Conservation (phyloP, 2,113 vertebrate genomes). For the Micronycteris hirsuta region DNA sequence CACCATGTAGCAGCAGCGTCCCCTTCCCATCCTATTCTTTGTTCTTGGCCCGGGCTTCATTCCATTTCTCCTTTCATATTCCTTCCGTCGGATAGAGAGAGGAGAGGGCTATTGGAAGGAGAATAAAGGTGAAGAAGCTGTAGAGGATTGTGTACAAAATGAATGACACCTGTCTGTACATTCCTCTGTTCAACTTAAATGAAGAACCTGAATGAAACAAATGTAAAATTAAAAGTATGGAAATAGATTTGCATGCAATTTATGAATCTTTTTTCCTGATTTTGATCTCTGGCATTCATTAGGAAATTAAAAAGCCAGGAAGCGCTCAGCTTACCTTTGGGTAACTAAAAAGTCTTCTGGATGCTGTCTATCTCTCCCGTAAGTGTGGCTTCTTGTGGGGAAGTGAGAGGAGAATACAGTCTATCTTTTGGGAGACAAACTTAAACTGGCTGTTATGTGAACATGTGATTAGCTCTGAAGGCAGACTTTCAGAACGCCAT, state of each 20-base stretch:
- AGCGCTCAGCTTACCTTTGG: not conserved
- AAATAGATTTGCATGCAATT: conserved; percentile 2
- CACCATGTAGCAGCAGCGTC: rapidly evolving
- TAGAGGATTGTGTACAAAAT: not conserved
- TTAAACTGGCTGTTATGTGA: not conserved
- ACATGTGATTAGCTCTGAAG: conserved; percentile 11
- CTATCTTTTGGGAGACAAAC: not conserved
- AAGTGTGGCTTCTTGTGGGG: not conserved
- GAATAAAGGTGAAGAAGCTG: not conserved
- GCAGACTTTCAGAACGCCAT: not conserved
- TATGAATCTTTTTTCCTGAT: not conserved
- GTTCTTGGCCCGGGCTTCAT: not conserved
- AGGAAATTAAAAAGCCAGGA: conserved; percentile 10
- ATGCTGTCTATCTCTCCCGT: not conserved
- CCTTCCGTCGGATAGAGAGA: not conserved
- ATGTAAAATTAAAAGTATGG: not conserved
- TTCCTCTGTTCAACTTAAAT: conserved; percentile 5
- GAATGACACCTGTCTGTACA: not conserved
- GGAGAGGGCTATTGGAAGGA: not conserved
- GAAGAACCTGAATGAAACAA: not conserved
- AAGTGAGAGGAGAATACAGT: not conserved
- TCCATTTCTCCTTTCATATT: not conserved
- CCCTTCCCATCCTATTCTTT: not conserved
- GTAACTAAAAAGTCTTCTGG: not conserved
- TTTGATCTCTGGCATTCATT: not conserved